Evolutionary conservation across 30 jellyfish, hydroid and myxozoan genomes (phyloP), one percentile per base, ranked within the genome.

Genomic region (Morbakka virulenta): DNA sequence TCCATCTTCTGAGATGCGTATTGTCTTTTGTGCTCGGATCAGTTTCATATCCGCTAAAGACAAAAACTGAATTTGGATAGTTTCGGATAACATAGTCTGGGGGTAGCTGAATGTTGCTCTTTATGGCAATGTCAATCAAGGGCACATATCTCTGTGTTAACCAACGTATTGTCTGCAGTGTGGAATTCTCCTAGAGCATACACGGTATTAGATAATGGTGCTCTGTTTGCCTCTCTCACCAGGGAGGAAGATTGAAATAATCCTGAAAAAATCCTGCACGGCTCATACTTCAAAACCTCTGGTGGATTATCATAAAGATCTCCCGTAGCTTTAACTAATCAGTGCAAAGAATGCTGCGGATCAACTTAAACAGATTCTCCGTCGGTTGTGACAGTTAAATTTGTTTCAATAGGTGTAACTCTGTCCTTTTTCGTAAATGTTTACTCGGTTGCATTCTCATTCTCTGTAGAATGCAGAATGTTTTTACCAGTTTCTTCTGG

Each of bases 71-170:
- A n/a, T n/a, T n/a, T n/a, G n/a, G n/a, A n/a, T n/a, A n/a, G n/a
- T n/a, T n/a, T n/a, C n/a, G n/a, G n/a, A n/a, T n/a, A n/a, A n/a
- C n/a, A n/a, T n/a, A n/a, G n/a, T n/a, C n/a, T n/a, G n/a, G n/a
- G n/a, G n/a, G n/a, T n/a, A n/a, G n/a, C n/a, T n/a, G n/a, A n/a
- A n/a, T 47, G 75, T 75, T 23, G 51, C 21, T 29, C 32, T 21
- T 82, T 82, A 64, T 20, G 72, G 82, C 27, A 34, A n/a, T 82
- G 81, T 11, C 82, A 80, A 64, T 77, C 88, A 1, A 77, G 12
- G 53, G 65, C 88, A 29, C 35, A 77, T 2, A 73, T 25, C 23
- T 49, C 79, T 29, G 76, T 28, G 30, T 3, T 32, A 29, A 32
- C 32, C 52, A 73, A 11, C 79, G 28, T 29, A 73, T 9, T n/a